Percentiles rank a stretch among this genome's conserved stretches.
phyloP scores from a whole-genome alignment of 2,113 vertebrate species.

The Callithrix jacchus region DNA sequence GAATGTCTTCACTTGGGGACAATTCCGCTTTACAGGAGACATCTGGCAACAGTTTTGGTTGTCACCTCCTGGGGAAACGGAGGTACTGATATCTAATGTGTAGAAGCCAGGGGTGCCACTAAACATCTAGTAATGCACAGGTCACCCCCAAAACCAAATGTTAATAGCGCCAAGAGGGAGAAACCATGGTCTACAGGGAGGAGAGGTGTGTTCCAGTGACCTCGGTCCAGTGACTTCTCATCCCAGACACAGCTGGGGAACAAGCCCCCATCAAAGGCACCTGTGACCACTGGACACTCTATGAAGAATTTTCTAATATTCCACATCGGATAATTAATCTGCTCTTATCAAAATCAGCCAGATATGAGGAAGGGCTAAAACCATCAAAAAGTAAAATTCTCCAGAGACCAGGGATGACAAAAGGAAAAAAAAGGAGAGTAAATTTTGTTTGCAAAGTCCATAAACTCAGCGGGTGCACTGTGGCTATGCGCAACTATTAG shows the following conservation, averaged over 20 bases:
- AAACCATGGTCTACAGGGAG: neutral
- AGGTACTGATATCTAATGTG: too few relatives aligned
- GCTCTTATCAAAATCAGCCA: slow-evolving; percentile 33
- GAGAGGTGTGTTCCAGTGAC: rapidly evolving
- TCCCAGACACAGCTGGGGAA: rapidly evolving
- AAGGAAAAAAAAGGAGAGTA: neutral
- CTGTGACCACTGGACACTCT: neutral
- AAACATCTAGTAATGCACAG: neutral
- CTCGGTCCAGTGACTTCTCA: neutral
- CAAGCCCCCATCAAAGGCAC: neutral
- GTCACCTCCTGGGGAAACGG: neutral
- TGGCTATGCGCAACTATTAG: slow-evolving; percentile 50
- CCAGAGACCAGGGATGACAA: neutral
- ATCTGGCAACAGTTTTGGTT: neutral
- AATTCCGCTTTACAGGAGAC: neutral
- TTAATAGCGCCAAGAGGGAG: rapidly evolving
- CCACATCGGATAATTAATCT: neutral
- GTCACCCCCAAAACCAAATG: neutral
- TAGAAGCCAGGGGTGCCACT: neutral
- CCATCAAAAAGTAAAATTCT: neutral
- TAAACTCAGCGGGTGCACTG: slow-evolving; percentile 41
- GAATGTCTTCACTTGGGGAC: neutral
- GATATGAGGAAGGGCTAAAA: neutral
- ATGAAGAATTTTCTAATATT: neutral
- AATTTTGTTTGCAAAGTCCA: slow-evolving; percentile 53